These are phyloP conservation scores for Pteronotus mesoamericanus DNA, from an alignment of 2,797 vertebrate genomes.

Conservation along the genomic window DNA sequence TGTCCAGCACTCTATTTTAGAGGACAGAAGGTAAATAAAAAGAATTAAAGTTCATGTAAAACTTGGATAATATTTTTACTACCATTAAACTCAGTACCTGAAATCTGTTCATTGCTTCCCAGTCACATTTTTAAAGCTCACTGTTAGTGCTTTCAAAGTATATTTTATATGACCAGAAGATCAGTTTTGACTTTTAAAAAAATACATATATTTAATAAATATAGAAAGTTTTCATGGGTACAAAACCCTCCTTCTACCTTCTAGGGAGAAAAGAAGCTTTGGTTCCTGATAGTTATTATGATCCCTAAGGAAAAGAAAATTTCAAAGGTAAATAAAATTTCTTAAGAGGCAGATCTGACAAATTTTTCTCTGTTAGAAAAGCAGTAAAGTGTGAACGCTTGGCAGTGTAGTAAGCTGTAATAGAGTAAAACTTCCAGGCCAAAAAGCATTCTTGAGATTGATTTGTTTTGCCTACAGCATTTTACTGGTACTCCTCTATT, in stretches of 20 bases:
- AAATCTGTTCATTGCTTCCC: neutral
- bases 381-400: neutral
- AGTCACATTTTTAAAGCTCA: neutral
- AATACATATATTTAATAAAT: neutral
- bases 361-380: neutral
- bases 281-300: neutral
- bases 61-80: neutral
- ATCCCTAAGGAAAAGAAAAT: neutral
- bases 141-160: neutral
- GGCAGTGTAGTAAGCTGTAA: neutral
- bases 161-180: neutral
- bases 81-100: neutral
- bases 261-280: neutral
- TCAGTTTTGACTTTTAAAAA: neutral
- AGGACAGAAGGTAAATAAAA: constrained; percentile 14
- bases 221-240: neutral
- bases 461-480: neutral
- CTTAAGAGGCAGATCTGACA: neutral
- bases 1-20: neutral
- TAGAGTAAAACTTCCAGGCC: neutral
- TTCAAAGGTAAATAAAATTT: neutral
- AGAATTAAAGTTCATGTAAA: neutral
- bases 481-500: neutral
- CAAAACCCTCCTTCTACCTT: neutral
- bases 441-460: neutral